phyloP scores from a whole-genome alignment of 2,797 vertebrate genomes.

The Acrossocheilus fasciatus region DNA sequence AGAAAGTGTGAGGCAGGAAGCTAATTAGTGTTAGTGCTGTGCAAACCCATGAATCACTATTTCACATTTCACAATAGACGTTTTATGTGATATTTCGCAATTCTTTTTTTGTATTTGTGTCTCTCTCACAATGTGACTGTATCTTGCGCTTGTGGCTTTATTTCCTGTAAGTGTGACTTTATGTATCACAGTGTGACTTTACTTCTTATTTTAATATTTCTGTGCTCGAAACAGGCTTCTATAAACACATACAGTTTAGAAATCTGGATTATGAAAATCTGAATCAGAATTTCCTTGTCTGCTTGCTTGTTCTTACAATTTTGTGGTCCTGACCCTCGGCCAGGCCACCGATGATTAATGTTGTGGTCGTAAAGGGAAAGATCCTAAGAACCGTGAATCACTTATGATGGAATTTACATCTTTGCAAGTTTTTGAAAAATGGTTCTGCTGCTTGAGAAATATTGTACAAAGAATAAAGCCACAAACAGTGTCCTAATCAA shows the following conservation, averaged over 20 bases:
- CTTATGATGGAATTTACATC: slow-evolving; percentile 32
- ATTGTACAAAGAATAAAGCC: slow-evolving; percentile 1
- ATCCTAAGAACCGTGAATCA: slow-evolving; percentile 9
- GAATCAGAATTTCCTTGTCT: slow-evolving; percentile 22
- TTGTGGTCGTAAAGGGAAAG: slow-evolving; percentile 11
- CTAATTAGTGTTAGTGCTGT: neutral
- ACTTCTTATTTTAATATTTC: too few species aligned
- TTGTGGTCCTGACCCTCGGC: slow-evolving; percentile 21
- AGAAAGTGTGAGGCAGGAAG: neutral
- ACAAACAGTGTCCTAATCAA: slow-evolving; percentile 6
- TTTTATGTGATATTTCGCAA: neutral
- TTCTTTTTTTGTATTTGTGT: neutral
- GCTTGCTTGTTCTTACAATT: slow-evolving; percentile 12
- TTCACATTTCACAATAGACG: neutral
- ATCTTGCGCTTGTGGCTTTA: neutral
- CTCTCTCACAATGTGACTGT: neutral
- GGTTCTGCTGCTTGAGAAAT: slow-evolving; percentile 1
- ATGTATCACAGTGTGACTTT: neutral
- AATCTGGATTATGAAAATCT: slow-evolving; percentile 1
- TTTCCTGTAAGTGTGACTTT: neutral
- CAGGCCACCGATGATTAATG: slow-evolving; percentile 32
- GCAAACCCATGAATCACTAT: neutral
- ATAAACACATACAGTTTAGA: neutral
- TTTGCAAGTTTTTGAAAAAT: slow-evolving; percentile 20
- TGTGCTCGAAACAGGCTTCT: neutral